phyloP scores from a whole-genome alignment of 2,113 vertebrate genomes.

The Rhea americana region DNA sequence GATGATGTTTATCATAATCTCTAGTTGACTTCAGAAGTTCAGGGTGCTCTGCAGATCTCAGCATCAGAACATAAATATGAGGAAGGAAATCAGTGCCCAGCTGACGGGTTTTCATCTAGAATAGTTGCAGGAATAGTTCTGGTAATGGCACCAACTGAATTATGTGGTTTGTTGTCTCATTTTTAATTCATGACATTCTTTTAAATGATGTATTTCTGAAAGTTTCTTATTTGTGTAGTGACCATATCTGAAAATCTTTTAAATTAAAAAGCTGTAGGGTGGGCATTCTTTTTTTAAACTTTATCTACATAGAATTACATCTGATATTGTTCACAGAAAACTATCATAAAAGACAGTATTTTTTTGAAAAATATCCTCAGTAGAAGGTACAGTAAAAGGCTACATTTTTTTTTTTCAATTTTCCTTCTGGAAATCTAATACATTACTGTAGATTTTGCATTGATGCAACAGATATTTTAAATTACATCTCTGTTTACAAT shows the following conservation, averaged over 20 bases:
- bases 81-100: not conserved
- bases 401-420: not conserved
- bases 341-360: not conserved
- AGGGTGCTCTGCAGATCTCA: not conserved
- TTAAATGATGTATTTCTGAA: not conserved
- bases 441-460: not conserved
- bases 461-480: conserved; percentile 8
- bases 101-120: not conserved
- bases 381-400: not conserved
- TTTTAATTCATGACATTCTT: not conserved
- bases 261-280: not conserved
- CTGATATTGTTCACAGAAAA: not conserved
- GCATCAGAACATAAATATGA: not conserved
- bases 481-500: not conserved
- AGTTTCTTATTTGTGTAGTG: not conserved
- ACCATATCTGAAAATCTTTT: not conserved
- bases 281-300: not conserved
- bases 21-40: not conserved
- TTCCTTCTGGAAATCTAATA: not conserved
- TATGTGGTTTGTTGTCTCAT: not conserved
- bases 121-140: not conserved
- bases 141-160: not conserved
- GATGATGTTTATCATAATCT: not conserved
- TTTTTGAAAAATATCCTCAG: not conserved
- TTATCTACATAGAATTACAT: not conserved